Conservation (phyloP, 2,888 invertebrate genomes). For the Nipponacmea schrenckii region DNA sequence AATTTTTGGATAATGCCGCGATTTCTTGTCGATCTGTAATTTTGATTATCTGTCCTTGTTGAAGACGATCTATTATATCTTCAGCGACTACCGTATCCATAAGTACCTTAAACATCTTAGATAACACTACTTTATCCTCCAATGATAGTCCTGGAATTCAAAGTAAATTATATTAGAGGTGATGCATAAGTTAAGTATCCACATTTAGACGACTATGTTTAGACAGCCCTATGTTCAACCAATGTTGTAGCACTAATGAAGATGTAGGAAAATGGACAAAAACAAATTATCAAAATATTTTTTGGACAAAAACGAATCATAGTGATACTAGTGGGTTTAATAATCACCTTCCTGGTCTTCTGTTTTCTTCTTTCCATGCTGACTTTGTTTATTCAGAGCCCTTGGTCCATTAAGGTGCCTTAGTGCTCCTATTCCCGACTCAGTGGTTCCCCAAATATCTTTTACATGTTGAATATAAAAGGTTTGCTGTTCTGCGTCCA, state of each 20-base stretch:
- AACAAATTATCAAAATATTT: too few relatives aligned
- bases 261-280: too few relatives aligned
- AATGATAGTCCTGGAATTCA: slow-evolving; percentile 46
- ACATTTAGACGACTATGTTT: too few relatives aligned
- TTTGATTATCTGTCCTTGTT: slow-evolving; percentile 57
- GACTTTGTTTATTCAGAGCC: neutral
- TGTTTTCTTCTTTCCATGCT: slow-evolving; percentile 2
- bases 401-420: neutral
- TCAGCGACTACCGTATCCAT: slow-evolving; percentile 55
- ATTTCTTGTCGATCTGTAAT: slow-evolving; percentile 59
- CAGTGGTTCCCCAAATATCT: slow-evolving; percentile 30
- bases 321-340: too few relatives aligned
- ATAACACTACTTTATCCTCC: slow-evolving; percentile 53
- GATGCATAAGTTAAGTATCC: too few relatives aligned
- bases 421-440: neutral
- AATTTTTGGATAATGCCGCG: slow-evolving; percentile 42
- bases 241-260: too few relatives aligned
- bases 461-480: slow-evolving; percentile 43
- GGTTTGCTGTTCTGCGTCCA: slow-evolving; percentile 39
- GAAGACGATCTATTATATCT: slow-evolving; percentile 59
- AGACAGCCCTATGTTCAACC: too few relatives aligned
- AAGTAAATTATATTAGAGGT: too few relatives aligned
- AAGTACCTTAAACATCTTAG: slow-evolving; percentile 51
- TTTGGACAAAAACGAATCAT: too few relatives aligned
- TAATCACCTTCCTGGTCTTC: slow-evolving; percentile 1